These are phyloP conservation scores for Vanacampus margaritifer DNA, from an alignment of 2,113 vertebrate species.

Conservation along the genomic window DNA sequence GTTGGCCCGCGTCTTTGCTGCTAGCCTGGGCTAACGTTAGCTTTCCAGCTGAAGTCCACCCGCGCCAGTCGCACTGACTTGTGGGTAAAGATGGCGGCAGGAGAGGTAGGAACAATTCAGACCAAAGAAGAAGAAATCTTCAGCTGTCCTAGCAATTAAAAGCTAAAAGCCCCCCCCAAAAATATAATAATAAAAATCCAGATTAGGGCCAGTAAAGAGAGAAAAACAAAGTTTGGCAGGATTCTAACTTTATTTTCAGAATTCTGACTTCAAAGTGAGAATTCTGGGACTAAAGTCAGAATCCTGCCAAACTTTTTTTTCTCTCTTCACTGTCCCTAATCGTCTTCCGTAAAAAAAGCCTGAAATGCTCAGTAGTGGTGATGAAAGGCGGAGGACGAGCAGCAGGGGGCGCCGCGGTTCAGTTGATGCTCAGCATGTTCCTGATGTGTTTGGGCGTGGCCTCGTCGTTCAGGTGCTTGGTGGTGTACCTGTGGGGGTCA, in stretches of 20 bases:
- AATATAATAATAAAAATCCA: too few species aligned
- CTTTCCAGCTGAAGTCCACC: not conserved
- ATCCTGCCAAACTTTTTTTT: too few species aligned
- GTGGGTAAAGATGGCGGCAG: not conserved
- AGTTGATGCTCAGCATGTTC: constrained; percentile 83
- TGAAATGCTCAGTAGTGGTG: not conserved
- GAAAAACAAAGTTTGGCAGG: too few species aligned
- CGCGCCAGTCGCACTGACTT: not conserved
- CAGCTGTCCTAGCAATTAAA: too few species aligned
- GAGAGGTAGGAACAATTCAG: not conserved
- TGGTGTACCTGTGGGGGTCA: constrained; percentile 86
- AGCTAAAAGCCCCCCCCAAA: too few species aligned
- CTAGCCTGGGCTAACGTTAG: not conserved
- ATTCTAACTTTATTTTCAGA: too few species aligned
- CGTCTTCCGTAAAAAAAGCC: not conserved
- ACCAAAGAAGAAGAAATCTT: not conserved
- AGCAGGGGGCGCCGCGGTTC: not conserved
- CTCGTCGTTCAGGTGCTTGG: constrained; percentile 98
- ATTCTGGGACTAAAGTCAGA: too few species aligned
- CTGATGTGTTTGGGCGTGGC: constrained; percentile 98
- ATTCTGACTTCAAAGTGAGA: too few species aligned
- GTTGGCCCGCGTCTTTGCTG: too few species aligned
- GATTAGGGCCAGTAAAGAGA: too few species aligned
- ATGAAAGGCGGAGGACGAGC: not conserved
- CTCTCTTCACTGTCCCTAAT: too few species aligned